Evolutionary conservation across 2,113 vertebrate genomes (phyloP).

Genomic region (Azemiops feae): DNA sequence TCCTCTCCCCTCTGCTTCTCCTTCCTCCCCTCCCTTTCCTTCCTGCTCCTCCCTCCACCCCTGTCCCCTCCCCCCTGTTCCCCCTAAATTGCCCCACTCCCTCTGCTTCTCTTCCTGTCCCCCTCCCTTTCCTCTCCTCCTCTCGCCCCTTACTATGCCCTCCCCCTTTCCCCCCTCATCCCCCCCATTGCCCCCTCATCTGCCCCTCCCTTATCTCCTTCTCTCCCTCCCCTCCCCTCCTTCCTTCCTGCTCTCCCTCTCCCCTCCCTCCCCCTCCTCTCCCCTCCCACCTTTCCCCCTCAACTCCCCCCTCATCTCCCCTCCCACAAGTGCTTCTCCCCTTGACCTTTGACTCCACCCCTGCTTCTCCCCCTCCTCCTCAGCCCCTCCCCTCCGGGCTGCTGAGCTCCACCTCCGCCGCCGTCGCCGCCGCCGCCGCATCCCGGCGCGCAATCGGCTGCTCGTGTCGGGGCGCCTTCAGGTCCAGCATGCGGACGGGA

Average conservation of each 20-base stretch:
- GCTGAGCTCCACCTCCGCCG: slow-evolving; percentile 11
- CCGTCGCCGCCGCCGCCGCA: slow-evolving; percentile 56
- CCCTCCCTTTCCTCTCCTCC: not conserved
- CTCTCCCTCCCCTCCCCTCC: not conserved
- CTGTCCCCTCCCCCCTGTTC: slow-evolving; percentile 55
- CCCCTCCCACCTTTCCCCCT: slow-evolving; percentile 51
- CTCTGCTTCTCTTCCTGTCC: not conserved
- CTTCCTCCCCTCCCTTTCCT: too few relatives aligned
- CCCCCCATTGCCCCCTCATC: not conserved
- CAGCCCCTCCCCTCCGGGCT: slow-evolving; percentile 44
- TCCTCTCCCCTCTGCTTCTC: rapidly evolving
- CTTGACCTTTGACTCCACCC: slow-evolving; percentile 24
- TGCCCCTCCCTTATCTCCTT: too few relatives aligned
- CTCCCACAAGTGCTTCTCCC: not conserved
- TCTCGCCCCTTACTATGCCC: too few relatives aligned
- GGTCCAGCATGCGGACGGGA: slow-evolving; percentile 49
- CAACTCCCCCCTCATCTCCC: not conserved
- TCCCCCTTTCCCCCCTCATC: not conserved
- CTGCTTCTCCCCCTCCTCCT: not conserved
- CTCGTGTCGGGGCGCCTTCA: not conserved
- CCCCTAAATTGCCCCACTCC: slow-evolving; percentile 40
- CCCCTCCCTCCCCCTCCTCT: slow-evolving; percentile 26
- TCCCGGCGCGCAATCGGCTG: slow-evolving; percentile 17
- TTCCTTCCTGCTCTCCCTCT: not conserved
- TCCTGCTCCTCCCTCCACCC: rapidly evolving